Base-by-base conservation (phyloP, 64 coral and sea anemone genomes). In the Orbicella faveolata region DNA sequence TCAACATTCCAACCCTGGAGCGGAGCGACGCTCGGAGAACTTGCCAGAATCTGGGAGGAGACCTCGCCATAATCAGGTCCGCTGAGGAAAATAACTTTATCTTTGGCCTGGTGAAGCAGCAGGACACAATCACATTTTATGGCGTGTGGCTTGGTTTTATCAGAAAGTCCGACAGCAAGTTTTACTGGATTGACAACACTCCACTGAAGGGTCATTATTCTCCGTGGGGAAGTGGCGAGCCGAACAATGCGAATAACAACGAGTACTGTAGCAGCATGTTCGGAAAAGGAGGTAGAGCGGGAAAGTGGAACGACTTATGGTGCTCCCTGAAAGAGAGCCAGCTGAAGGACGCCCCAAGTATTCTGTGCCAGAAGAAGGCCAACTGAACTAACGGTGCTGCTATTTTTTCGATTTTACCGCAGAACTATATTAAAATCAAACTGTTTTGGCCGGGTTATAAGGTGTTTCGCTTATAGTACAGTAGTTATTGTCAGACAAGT, bases 1-100 rank as follows among this genome's bases (percentile, higher is more conserved):
- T 69, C 66, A 14, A 77, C 75, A 48, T 77, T 9, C 75, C 17
- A 77, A 51, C 41, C 75, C 21, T 8, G 6, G 51, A 77, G 9
- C 52, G 75, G 39, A 21, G 36, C 21, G 36, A 77, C 17, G 75
- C 75, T 20, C 37, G 41, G 48, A 41, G 75, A 77, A 77, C 39
- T 37, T 77, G 75, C 36, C 37, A 77, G 75, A 77, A 48, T 2
- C 19, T 77, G 6, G 41, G 75, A 77, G 75, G 75, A 77, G 75
- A 77, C 39, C 75, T 77, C 41, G 75, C 75, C 39, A n/a, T 52
- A 18, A 77, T 77, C 75, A 51, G 21, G 51, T 52, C 75, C 6
- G 39, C 75, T 21, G 36, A 4, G 17, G 75, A 77, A 41, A 77
- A 77, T 51, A 51, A 44, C 19, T 52, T 77, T 9, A 77, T 77